These are phyloP conservation scores for Aphidoletes aphidimyza DNA, from an alignment of 2,888 invertebrate species.

Conservation along the genomic window DNA sequence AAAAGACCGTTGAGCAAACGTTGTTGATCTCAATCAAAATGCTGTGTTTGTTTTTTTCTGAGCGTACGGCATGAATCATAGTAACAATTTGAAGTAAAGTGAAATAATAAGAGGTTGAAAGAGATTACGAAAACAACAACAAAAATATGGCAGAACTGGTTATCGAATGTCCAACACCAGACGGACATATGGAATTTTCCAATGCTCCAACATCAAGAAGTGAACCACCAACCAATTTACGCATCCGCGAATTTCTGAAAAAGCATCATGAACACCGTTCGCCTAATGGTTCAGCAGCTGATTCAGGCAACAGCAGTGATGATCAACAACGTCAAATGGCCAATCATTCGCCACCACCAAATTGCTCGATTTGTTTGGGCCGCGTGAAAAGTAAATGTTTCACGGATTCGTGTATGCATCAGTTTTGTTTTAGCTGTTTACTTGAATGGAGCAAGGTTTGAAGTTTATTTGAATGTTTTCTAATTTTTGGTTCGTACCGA, in stretches of 20 bases:
- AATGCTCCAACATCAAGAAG: neutral
- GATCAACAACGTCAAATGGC: slow-evolving; percentile 59
- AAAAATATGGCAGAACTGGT: slow-evolving; percentile 56
- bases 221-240: slow-evolving; percentile 20
- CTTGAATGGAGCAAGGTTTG: slow-evolving; percentile 90
- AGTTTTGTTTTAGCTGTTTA: slow-evolving; percentile 93
- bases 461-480: neutral
- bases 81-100: neutral
- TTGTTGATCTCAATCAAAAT: too few species aligned
- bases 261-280: neutral
- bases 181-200: slow-evolving; percentile 55
- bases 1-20: too few species aligned
- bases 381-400: slow-evolving; percentile 88
- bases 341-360: slow-evolving; percentile 78
- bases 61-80: neutral
- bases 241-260: slow-evolving; percentile 54
- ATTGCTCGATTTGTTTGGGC: slow-evolving; percentile 93
- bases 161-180: slow-evolving; percentile 59
- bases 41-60: too few species aligned
- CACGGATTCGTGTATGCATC: slow-evolving; percentile 91
- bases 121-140: neutral
- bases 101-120: neutral
- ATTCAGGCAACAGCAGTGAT: slow-evolving; percentile 60
- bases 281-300: neutral
- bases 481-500: slow-evolving; percentile 55